phyloP scores from a whole-genome alignment of 2,888 invertebrate genomes.

The Oscheius onirici region DNA sequence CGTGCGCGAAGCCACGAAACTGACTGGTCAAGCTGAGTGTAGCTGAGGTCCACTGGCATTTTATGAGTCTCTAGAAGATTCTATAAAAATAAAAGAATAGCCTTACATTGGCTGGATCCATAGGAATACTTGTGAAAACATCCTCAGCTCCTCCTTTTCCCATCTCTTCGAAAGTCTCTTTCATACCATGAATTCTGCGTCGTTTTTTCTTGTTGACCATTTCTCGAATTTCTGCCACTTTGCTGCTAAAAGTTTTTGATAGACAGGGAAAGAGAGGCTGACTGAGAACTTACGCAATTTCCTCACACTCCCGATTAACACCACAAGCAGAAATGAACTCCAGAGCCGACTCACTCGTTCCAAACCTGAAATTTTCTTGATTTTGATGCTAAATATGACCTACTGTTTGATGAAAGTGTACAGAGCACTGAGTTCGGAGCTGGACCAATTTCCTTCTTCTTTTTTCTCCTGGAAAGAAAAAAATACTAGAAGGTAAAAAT shows the following conservation, averaged over 20 bases:
- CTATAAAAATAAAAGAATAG: background rate
- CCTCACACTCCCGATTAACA: background rate
- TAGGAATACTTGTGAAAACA: background rate
- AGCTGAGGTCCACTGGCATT: background rate
- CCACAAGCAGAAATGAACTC: slow-evolving; percentile 14
- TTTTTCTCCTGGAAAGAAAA: no score
- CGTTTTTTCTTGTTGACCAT: background rate
- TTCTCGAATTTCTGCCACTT: background rate
- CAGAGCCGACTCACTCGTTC: slow-evolving; percentile 14
- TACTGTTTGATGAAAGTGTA: slow-evolving; percentile 13
- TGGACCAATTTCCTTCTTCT: background rate
- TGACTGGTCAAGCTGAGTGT: background rate
- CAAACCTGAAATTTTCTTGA: background rate
- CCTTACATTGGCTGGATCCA: background rate
- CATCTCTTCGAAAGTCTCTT: background rate
- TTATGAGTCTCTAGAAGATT: background rate
- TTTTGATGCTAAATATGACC: background rate
- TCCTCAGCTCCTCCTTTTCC: background rate
- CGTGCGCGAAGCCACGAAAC: slow-evolving; percentile 11
- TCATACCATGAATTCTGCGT: background rate
- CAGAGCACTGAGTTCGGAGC: slow-evolving; percentile 6
- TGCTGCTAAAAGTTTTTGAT: background rate
- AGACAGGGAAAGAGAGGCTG: background rate
- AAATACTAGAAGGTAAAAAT: no score
- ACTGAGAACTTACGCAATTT: background rate